phyloP scores from a whole-genome alignment of 1,140 invertebrate species.

The Wiebesia pumilae region DNA sequence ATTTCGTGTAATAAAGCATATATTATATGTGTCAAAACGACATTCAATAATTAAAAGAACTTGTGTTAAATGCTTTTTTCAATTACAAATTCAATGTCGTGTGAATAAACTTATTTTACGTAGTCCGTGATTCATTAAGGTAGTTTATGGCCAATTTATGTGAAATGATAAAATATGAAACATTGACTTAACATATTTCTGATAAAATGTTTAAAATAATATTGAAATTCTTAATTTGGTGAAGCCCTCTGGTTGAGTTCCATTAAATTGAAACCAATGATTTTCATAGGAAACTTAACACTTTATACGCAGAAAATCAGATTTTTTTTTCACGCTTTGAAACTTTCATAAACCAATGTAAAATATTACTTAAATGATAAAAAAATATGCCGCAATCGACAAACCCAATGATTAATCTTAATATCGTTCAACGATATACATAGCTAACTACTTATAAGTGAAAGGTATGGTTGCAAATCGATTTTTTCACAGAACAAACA shows the following conservation, averaged over 20 bases:
- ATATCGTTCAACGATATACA: not conserved
- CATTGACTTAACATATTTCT: not conserved
- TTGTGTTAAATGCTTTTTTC: not conserved
- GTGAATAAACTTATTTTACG: not conserved
- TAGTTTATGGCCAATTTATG: not conserved
- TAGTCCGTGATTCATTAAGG: not conserved
- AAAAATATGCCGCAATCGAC: not conserved
- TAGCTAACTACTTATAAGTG: constrained; percentile 20
- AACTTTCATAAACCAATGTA: not conserved
- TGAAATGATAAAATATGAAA: not conserved
- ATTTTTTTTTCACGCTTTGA: not conserved
- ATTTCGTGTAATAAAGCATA: not conserved
- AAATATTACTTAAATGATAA: not conserved
- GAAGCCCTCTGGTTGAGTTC: not conserved
- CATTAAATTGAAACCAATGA: not conserved
- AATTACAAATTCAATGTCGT: not conserved
- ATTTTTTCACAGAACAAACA: constrained; percentile 43
- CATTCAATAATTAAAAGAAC: too few species aligned
- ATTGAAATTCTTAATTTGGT: not conserved
- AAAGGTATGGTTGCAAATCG: constrained; percentile 20
- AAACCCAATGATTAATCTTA: constrained; percentile 6
- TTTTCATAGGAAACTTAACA: not conserved
- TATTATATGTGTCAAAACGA: not conserved
- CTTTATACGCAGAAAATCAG: not conserved
- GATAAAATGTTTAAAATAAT: not conserved